Percentiles rank a stretch among this genome's conserved stretches.
Evolutionary conservation across 2,113 vertebrate species (phyloP).

Genomic region (Xiphophorus couchianus): DNA sequence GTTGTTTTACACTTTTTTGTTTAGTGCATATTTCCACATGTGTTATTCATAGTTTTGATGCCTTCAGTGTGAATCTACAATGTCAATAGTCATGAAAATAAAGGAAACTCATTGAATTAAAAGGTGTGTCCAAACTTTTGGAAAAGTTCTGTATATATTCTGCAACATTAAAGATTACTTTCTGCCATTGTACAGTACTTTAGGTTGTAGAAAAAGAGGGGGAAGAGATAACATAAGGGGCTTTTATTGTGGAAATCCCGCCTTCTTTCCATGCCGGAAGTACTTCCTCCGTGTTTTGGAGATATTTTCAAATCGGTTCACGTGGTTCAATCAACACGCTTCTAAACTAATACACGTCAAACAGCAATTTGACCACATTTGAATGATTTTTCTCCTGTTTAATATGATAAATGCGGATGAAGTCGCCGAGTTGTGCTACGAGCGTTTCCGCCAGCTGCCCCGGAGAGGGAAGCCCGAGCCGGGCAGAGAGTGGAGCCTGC

Average conservation of each 20-base stretch:
- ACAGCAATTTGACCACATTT: neutral
- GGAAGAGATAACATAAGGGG: too few species aligned
- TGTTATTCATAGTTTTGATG: too few species aligned
- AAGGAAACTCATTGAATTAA: too few species aligned
- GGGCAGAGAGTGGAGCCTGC: constrained; percentile 88
- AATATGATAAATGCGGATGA: constrained; percentile 84
- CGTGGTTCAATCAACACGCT: neutral
- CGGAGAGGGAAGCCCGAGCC: constrained; percentile 88
- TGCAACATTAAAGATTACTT: too few species aligned
- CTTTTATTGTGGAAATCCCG: constrained; percentile 54
- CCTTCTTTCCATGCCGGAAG: constrained; percentile 38
- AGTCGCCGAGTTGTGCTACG: constrained; percentile 84
- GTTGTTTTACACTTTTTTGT: too few species aligned
- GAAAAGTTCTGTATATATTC: too few species aligned
- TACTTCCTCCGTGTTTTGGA: neutral
- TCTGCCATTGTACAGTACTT: too few species aligned
- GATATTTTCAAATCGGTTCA: neutral
- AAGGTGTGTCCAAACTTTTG: too few species aligned
- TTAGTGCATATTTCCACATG: too few species aligned
- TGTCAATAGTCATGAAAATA: too few species aligned
- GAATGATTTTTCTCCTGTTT: neutral
- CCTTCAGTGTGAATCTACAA: too few species aligned
- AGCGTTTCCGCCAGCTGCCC: constrained; percentile 84
- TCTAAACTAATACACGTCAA: neutral
- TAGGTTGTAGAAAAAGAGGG: too few species aligned